Base-by-base conservation (phyloP, 2,797 vertebrate species). In the Periophthalmus magnuspinnatus region DNA sequence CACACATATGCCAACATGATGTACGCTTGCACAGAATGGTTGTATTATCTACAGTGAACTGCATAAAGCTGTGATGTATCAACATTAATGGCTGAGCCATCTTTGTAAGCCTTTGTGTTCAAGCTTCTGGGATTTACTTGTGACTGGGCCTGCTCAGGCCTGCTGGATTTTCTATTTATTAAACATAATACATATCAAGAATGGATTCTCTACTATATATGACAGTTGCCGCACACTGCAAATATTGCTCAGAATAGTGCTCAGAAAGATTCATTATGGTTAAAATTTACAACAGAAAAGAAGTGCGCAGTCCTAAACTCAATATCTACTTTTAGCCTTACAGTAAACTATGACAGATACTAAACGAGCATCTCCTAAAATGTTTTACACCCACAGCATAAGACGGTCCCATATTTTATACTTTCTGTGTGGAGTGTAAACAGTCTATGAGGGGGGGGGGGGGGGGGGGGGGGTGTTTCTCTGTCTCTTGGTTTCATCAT, bases 11-110 rank as follows among this genome's bases (percentile, higher is more conserved):
- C 55, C 62, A 69, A 6, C 60, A 66, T 28, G 65, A 65, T 71
- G 7, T 68, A 50, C 63, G 56, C 70, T 58, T 72, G 60, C 69
- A 36, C 71, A 75, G 58, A 72, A 45, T 69, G 47, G 24, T 33
- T 76, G 65, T 68, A 67, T 56, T 52, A 73, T 62, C 68, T 78
- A 77, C 67, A 81, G 70, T 73, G 75, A 81, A 70, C 60, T 78
- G 57, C 64, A 79, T 59, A 71, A 78, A 80, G 55, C 63, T 63
- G 56, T 80, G 67, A 72, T 64, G 67, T 80, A 66, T 77, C 63
- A 66, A 32, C 61, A 59, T 45, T 74, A 69, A 79, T 61, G 68
- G 58, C 41, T 59, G 81, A 55, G 24, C 63, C 9, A 65, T 65
- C 47, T 72, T 84, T 75, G 78, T 82, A 59, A 76, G 59, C 62